Evolutionary conservation across 2,797 vertebrate species (phyloP).

Genomic region (Adelosebastes latens): DNA sequence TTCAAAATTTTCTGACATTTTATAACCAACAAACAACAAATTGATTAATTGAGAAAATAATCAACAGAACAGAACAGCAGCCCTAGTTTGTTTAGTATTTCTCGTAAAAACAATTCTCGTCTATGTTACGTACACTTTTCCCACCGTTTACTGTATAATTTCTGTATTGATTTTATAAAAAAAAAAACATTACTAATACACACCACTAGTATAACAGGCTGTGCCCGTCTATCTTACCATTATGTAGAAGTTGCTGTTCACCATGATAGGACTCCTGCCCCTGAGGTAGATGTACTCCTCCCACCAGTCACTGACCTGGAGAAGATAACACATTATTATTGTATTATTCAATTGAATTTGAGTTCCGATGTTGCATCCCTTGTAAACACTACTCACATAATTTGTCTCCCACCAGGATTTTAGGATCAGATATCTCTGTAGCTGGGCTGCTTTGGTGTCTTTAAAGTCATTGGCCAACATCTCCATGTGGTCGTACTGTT

Average conservation of each 20-base stretch:
- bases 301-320: conserved; percentile 98
- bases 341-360: background rate
- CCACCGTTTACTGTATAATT: background rate
- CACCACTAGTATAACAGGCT: background rate
- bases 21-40: too few relatives aligned
- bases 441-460: conserved; percentile 81
- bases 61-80: too few relatives aligned
- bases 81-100: background rate
- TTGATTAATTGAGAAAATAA: too few relatives aligned
- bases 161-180: background rate
- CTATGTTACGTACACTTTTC: background rate
- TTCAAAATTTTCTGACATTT: too few relatives aligned
- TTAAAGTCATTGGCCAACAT: conserved; percentile 88
- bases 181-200: background rate
- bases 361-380: background rate
- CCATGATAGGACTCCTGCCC: conserved; percentile 91
- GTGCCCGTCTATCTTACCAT: conserved; percentile 81
- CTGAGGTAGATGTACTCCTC: conserved; percentile 94
- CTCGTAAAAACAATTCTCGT: background rate
- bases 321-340: background rate
- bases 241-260: conserved; percentile 96
- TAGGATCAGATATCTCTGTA: conserved; percentile 92
- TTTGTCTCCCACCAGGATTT: conserved; percentile 96
- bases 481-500: conserved; percentile 86
- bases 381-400: conserved; percentile 85